phyloP scores from a whole-genome alignment of 2,888 invertebrate genomes.

The Ornithoptera priamus region DNA sequence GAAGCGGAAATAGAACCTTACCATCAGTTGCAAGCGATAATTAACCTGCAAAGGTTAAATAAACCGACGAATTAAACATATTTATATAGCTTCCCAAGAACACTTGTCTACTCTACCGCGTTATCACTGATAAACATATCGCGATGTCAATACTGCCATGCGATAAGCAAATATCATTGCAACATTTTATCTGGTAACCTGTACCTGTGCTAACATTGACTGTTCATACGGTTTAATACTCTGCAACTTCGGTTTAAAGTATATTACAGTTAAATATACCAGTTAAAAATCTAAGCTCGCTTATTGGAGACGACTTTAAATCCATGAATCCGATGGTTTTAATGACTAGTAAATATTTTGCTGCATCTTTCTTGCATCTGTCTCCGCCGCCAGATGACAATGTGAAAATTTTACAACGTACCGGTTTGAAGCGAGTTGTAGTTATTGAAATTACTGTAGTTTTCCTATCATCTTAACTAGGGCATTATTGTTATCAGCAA shows the following conservation, averaged over 20 bases:
- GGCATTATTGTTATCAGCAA: no score
- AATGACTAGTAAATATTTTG: no score
- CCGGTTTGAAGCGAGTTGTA: no score
- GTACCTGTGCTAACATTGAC: not conserved
- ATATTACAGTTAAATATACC: not conserved
- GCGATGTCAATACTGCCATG: conserved; percentile 33
- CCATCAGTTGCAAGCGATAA: no score
- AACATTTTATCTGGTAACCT: conserved; percentile 17
- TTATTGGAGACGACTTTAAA: not conserved
- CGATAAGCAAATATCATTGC: conserved; percentile 33
- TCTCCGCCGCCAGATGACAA: no score
- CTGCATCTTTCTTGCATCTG: no score
- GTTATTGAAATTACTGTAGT: no score
- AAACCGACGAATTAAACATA: not conserved
- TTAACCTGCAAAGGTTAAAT: no score
- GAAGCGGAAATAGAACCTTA: no score
- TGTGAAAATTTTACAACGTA: no score
- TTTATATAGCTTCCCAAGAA: not conserved
- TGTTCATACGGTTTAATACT: not conserved
- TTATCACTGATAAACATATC: conserved; percentile 31
- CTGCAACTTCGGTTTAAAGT: not conserved
- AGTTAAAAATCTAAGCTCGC: conserved; percentile 14
- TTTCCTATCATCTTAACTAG: no score
- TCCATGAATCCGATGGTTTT: no score
- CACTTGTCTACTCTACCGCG: not conserved